Base-by-base conservation (phyloP, 2,888 invertebrate species). In the Ceramica pisi region DNA sequence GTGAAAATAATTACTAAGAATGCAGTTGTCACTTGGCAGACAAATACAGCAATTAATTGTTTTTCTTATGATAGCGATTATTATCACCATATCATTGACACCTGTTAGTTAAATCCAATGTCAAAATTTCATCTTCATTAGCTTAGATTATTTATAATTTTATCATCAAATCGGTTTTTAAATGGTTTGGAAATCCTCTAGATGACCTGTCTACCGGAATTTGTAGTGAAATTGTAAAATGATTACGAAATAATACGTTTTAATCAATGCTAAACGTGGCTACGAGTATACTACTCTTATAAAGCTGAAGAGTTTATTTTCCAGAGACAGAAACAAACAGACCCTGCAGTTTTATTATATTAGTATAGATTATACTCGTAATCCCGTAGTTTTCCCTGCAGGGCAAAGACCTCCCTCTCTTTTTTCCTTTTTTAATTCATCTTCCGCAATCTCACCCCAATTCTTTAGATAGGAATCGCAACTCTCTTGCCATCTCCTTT, bases 51-150 rank as follows among this genome's bases (percentile, higher is more conserved):
- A 23, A 9, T n/a, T n/a, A 2, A n/a, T 3, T 38, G 38, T 31
- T 44, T 44, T 66, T 53, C 19, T 46, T 31, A n/a, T 19, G n/a
- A n/a, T 41, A 19, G 21, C 10, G n/a, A 44, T 71, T 7, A 41
- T 56, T 66, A 44, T 53, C 16, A 23, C 19, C 1, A n/a, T 59
- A 70, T 72, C 73, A 21, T 6, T 12, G 35, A 50, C 69, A 71
- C 44, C 44, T 55, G 46, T 1, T 10, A 26, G 31, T 38, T 10
- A 1, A 23, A 46, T 21, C 21, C 66, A 64, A 64, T 46, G 75
- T 75, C 75, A 71, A 65, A 75, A 75, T 71, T 26, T 31, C 66
- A 75, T 71, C 23, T 41, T 55, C 6, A 19, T 63, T 38, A 63
- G 46, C 14, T 44, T n/a, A 35, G 23, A 53, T 51, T 23, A 21